Conservation (phyloP, 2,888 invertebrate species). For the Neoascia interrupta region DNA sequence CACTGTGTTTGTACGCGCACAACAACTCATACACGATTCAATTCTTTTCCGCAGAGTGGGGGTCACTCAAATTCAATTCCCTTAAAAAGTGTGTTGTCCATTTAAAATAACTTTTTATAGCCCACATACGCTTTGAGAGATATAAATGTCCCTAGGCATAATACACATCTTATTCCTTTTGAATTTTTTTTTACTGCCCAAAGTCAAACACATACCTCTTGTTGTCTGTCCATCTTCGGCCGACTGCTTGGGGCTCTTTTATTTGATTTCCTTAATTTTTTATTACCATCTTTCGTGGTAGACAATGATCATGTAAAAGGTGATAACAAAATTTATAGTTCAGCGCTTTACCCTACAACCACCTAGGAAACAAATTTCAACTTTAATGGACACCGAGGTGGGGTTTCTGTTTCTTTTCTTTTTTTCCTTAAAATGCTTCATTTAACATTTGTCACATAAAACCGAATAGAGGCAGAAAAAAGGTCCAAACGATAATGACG, state of each 20-base stretch:
- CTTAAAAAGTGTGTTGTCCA: constrained; percentile 29
- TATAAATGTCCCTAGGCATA: not conserved
- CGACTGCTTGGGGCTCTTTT: constrained; percentile 14
- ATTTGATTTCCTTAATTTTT: constrained; percentile 31
- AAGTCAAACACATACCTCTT: too few species aligned
- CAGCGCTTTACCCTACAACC: constrained; percentile 4
- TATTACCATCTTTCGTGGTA: constrained; percentile 40
- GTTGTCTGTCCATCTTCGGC: too few species aligned
- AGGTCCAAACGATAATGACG: not conserved
- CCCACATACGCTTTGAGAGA: not conserved
- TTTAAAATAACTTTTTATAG: not conserved
- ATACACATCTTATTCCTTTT: not conserved
- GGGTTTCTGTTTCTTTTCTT: not conserved
- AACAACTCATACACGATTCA: constrained; percentile 2
- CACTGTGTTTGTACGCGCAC: constrained; percentile 9
- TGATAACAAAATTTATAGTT: constrained; percentile 46
- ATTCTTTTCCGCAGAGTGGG: not conserved
- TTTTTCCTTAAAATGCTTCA: not conserved
- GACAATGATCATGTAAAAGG: constrained; percentile 36
- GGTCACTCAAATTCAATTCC: constrained; percentile 10
- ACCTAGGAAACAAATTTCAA: constrained; percentile 11
- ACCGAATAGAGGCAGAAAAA: not conserved
- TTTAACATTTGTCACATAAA: constrained; percentile 27
- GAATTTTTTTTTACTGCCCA: not conserved
- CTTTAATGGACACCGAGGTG: not conserved